A percentile compares a stretch with the other conserved stretches of the same genome.
phyloP scores from a whole-genome alignment of 2,888 invertebrate genomes.

The Coleophora flavipennella region DNA sequence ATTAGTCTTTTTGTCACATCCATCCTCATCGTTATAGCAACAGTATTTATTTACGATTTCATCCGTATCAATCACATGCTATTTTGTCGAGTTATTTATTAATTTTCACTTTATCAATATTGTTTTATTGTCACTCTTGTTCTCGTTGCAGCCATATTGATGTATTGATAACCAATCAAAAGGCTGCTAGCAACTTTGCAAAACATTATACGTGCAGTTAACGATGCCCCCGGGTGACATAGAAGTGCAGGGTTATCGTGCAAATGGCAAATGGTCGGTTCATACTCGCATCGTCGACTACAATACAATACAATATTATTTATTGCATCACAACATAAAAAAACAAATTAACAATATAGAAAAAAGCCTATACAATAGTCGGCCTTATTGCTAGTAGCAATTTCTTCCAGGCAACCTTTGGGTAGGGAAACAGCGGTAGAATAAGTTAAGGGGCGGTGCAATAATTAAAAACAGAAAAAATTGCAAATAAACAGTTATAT shows the following conservation, averaged over 20 bases:
- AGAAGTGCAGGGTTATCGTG: conserved; percentile 58
- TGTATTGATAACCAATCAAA: conserved; percentile 19
- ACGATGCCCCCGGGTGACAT: conserved; percentile 30
- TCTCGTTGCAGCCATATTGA: conserved; percentile 8
- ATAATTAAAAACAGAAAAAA: too few relatives aligned
- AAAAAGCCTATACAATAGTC: too few relatives aligned
- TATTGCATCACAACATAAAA: too few relatives aligned
- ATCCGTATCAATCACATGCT: conserved; percentile 9
- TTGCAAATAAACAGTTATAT: too few relatives aligned
- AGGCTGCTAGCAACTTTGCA: conserved; percentile 43
- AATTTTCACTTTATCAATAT: conserved; percentile 36
- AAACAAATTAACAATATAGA: too few relatives aligned
- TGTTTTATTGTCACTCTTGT: conserved; percentile 35
- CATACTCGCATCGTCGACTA: conserved; percentile 27
- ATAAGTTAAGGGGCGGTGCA: too few relatives aligned
- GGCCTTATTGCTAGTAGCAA: too few relatives aligned
- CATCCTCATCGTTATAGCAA: neutral
- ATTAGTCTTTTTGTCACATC: too few relatives aligned
- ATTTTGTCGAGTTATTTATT: conserved; percentile 31
- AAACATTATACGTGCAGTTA: conserved; percentile 32
- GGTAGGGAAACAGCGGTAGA: too few relatives aligned
- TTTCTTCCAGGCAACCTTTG: too few relatives aligned
- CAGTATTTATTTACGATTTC: conserved; percentile 3
- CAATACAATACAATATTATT: conserved; percentile 34
- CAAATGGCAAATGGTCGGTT: conserved; percentile 43